Evolutionary conservation across 2,113 vertebrate species (phyloP).

Genomic region (Pterocles gutturalis): DNA sequence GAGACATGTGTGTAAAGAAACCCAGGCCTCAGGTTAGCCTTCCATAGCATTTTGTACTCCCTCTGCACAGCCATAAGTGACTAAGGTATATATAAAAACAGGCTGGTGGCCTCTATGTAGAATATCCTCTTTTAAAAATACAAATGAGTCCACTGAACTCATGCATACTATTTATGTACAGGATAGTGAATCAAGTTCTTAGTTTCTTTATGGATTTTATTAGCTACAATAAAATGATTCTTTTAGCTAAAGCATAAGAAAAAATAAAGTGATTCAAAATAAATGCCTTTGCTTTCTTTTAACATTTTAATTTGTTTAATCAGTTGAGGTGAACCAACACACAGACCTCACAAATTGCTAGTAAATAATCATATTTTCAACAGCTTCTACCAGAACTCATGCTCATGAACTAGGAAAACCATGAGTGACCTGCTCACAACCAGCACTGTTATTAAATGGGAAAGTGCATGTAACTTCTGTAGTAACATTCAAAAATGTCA

Average conservation of each 20-base stretch:
- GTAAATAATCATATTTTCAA: background rate
- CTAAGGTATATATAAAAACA: background rate
- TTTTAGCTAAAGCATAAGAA: background rate
- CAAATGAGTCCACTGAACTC: background rate
- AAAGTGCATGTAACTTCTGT: background rate
- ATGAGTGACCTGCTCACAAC: background rate
- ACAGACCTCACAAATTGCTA: background rate
- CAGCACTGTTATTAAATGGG: background rate
- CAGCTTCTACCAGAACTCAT: background rate
- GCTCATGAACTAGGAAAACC: background rate
- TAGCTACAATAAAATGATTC: background rate
- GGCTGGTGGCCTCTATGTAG: background rate
- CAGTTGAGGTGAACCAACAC: background rate
- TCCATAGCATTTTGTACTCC: background rate
- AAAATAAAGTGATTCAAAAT: background rate
- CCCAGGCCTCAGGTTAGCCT: background rate
- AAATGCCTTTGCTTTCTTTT: background rate
- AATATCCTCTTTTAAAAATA: background rate
- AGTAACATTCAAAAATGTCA: background rate
- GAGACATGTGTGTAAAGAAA: background rate
- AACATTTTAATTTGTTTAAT: background rate
- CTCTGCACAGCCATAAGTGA: background rate
- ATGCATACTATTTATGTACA: background rate
- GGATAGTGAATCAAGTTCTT: background rate
- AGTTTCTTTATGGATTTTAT: background rate